Percentiles rank a stretch among this genome's conserved stretches.
These are phyloP conservation scores for Rallus limicola DNA, from an alignment of 2,113 vertebrate species.

Conservation along the genomic window DNA sequence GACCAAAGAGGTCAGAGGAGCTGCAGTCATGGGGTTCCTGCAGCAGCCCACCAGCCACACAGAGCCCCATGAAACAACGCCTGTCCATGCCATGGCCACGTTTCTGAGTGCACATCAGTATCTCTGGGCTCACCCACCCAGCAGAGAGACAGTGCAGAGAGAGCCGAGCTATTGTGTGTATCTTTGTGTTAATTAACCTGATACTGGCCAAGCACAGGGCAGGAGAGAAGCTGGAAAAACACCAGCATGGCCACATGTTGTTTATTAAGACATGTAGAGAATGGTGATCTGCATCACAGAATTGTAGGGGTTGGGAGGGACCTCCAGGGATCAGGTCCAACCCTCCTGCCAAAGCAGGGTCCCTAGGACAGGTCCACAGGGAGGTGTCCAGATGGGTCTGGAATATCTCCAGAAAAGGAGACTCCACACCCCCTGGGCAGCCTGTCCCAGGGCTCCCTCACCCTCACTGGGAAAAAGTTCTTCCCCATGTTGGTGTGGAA, in stretches of 20 bases:
- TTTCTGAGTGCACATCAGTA: accelerated
- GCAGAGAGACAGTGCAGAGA: neutral
- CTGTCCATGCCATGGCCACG: neutral
- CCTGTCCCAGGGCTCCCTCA: no score
- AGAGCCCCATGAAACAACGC: accelerated
- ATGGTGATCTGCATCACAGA: no score
- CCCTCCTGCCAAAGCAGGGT: no score
- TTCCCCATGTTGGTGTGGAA: no score
- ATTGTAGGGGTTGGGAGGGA: no score
- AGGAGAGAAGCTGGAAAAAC: neutral
- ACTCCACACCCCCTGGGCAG: no score
- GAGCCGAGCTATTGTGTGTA: neutral
- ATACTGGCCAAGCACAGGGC: neutral
- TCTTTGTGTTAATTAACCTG: neutral
- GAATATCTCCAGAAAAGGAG: no score
- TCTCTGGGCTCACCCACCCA: accelerated
- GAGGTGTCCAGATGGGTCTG: no score
- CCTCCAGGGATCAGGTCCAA: no score
- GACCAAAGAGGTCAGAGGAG: neutral
- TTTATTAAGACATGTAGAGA: neutral
- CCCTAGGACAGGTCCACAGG: no score
- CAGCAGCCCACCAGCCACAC: neutral
- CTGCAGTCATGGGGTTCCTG: accelerated
- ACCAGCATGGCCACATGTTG: neutral
- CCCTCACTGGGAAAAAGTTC: no score